Percentiles rank a stretch among this genome's conserved stretches.
These are phyloP conservation scores for Drosophila anomalata DNA, from an alignment of 2,888 invertebrate species.

Conservation along the genomic window DNA sequence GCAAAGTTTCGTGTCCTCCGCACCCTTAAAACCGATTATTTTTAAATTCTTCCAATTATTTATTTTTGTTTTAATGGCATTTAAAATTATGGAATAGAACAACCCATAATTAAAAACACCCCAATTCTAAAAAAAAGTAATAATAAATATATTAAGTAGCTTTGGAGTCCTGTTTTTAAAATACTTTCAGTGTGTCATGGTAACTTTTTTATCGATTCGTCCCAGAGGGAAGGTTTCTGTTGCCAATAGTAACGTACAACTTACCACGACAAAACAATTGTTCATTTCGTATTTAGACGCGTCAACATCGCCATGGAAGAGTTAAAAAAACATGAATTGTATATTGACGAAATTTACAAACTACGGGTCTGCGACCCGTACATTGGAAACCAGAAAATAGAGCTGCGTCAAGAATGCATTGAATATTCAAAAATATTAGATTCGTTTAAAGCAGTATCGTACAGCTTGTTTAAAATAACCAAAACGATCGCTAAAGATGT, in stretches of 20 bases:
- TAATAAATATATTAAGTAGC: no score
- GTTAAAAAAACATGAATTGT: not conserved
- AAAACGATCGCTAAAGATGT: not conserved
- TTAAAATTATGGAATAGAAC: not conserved
- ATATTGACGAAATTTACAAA: slow-evolving; percentile 1
- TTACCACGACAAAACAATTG: not conserved
- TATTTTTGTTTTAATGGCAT: not conserved
- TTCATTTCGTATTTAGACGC: not conserved
- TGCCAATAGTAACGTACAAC: not conserved
- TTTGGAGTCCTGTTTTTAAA: no score
- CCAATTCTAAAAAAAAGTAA: not conserved
- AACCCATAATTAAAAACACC: not conserved
- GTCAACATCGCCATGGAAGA: not conserved
- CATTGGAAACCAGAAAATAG: not conserved
- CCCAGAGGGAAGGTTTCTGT: not conserved
- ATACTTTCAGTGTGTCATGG: not conserved
- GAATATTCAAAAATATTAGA: slow-evolving; percentile 2
- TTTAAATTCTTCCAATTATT: not conserved
- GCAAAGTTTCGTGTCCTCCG: slow-evolving; percentile 67
- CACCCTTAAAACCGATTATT: not conserved
- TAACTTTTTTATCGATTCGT: not conserved
- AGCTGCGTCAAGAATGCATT: not conserved
- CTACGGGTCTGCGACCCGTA: not conserved
- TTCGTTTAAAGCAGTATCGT: not conserved
- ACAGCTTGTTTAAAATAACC: not conserved